A percentile compares a stretch with the other conserved stretches of the same genome.
Conservation (phyloP, 2,797 vertebrate species). For the Galaxias olidus region DNA sequence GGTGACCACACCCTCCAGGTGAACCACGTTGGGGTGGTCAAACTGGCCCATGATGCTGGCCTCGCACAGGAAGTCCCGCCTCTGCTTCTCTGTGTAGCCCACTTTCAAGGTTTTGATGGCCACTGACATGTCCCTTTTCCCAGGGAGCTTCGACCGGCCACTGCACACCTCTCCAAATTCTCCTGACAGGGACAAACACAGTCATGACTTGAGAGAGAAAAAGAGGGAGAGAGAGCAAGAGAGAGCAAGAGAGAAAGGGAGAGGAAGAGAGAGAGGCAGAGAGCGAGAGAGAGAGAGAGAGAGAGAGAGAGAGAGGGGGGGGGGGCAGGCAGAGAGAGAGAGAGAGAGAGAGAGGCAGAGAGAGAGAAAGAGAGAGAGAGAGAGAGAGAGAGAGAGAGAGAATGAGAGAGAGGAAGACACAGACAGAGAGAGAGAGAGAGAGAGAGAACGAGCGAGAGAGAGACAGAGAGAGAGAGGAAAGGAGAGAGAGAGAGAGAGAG, state of each 20-base stretch:
- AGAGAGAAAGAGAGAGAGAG: background rate
- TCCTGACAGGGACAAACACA: constrained; percentile 70
- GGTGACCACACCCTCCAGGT: constrained; percentile 96
- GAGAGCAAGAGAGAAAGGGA: constrained; percentile 10
- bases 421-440: background rate
- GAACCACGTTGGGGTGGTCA: constrained; percentile 96
- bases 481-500: constrained; percentile 13
- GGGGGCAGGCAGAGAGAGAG: constrained; percentile 6
- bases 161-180: constrained; percentile 99
- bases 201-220: constrained; percentile 36
- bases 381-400: constrained; percentile 15
- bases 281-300: constrained; percentile 16
- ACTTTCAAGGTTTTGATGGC: constrained; percentile 98
- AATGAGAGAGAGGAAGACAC: constrained; percentile 10
- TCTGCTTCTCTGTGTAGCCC: constrained; percentile 96
- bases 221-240: background rate
- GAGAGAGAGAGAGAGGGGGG: constrained; percentile 17
- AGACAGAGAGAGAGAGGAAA: constrained; percentile 18
- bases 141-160: constrained; percentile 93
- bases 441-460: background rate
- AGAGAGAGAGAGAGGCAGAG: background rate
- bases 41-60: constrained; percentile 99
- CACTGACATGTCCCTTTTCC: constrained; percentile 91
- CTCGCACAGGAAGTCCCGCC: constrained; percentile 95
- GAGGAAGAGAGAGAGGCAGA: constrained; percentile 13